These are phyloP conservation scores for Poeciliopsis paucimaculata DNA, from an alignment of 2,797 vertebrate genomes.

Conservation along the genomic window DNA sequence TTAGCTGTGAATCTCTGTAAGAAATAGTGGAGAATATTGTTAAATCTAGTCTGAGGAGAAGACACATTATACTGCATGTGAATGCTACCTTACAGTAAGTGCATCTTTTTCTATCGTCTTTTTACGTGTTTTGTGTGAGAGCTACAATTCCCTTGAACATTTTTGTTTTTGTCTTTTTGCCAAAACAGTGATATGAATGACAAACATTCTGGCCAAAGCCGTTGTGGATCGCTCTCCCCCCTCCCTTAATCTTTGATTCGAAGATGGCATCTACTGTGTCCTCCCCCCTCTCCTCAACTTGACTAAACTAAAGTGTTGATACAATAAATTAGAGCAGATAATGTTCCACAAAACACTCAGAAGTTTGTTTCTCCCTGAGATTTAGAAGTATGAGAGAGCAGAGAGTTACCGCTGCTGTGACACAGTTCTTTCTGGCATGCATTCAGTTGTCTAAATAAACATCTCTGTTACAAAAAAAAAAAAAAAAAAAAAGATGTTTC, in stretches of 20 bases:
- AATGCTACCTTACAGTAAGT: slow-evolving; percentile 87
- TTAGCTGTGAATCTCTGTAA: slow-evolving; percentile 84
- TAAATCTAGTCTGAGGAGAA: slow-evolving; percentile 76
- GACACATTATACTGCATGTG: slow-evolving; percentile 90
- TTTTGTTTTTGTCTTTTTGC: slow-evolving; percentile 78
- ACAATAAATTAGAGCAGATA: slow-evolving; percentile 73
- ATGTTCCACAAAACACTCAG: slow-evolving; percentile 48
- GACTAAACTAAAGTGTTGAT: slow-evolving; percentile 78
- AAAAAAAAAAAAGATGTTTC: slow-evolving; percentile 4
- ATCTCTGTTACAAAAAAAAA: slow-evolving; percentile 75
- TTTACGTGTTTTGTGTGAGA: slow-evolving; percentile 91
- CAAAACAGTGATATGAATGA: slow-evolving; percentile 82
- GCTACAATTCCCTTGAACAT: slow-evolving; percentile 75
- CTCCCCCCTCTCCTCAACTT: slow-evolving; percentile 41
- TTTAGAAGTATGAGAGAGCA: slow-evolving; percentile 85
- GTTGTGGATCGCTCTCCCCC: slow-evolving; percentile 62
- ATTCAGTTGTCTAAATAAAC: slow-evolving; percentile 87
- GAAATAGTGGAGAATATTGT: slow-evolving; percentile 79
- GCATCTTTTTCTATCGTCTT: slow-evolving; percentile 86
- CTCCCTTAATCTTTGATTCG: slow-evolving; percentile 68
- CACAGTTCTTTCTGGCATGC: slow-evolving; percentile 96
- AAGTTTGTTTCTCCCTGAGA: slow-evolving; percentile 69
- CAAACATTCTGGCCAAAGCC: slow-evolving; percentile 79
- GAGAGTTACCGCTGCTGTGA: slow-evolving; percentile 90
- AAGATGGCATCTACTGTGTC: slow-evolving; percentile 53